Evolutionary conservation across 2,888 invertebrate genomes (phyloP).

Genomic region (Chromoteleia sp.): DNA sequence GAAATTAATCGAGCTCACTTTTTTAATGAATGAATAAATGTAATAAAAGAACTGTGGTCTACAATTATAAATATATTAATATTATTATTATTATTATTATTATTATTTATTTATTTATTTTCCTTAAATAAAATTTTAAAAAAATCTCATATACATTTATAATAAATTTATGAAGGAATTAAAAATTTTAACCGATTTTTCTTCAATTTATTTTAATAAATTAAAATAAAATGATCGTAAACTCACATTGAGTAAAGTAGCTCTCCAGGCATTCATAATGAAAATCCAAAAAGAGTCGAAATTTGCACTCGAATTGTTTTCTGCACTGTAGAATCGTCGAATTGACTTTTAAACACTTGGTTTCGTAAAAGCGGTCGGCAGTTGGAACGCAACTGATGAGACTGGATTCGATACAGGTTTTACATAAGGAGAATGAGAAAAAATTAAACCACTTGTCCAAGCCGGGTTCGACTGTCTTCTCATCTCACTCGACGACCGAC

Average conservation of each 20-base stretch:
- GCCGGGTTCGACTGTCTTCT: constrained; percentile 38
- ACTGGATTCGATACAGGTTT: constrained; percentile 67
- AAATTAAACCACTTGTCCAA: constrained; percentile 50
- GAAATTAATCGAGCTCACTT: too few relatives aligned
- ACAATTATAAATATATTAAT: too few relatives aligned
- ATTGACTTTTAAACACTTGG: constrained; percentile 19
- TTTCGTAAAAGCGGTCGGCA: constrained; percentile 47
- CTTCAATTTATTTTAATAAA: too few relatives aligned
- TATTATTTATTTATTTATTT: too few relatives aligned
- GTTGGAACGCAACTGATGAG: constrained; percentile 56
- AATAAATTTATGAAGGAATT: too few relatives aligned
- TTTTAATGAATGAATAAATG: too few relatives aligned
- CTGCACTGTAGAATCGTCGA: constrained; percentile 6
- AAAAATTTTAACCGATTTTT: too few relatives aligned
- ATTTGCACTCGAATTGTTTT: background rate
- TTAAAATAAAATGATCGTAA: background rate
- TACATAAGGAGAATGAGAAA: constrained; percentile 65
- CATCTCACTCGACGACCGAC: constrained; percentile 45
- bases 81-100: too few relatives aligned
- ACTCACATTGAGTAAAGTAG: constrained; percentile 55
- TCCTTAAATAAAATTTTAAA: too few relatives aligned
- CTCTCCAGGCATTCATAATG: constrained; percentile 56
- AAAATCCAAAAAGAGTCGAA: constrained; percentile 1
- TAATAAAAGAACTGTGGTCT: too few relatives aligned
- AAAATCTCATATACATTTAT: too few relatives aligned